Conservation (phyloP, 2,888 invertebrate species). For the Micoletzkya japonica region DNA sequence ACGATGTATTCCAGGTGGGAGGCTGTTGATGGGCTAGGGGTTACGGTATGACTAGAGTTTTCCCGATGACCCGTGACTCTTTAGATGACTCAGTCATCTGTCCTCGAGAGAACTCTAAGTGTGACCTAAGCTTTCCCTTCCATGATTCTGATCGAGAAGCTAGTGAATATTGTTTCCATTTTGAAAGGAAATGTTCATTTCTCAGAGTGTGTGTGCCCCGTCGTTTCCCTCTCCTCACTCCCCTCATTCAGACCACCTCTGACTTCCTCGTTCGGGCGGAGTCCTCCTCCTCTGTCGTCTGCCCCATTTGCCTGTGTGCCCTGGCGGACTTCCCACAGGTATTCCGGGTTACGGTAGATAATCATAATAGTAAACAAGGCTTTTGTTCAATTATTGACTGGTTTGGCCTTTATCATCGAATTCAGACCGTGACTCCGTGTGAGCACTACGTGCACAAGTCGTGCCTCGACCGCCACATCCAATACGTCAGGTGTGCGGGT, state of each 20-base stretch:
- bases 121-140: too few species aligned
- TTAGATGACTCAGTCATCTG: too few species aligned
- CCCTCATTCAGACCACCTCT: slow-evolving; percentile 26
- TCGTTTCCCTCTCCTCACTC: too few species aligned
- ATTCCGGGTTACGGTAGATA: neutral
- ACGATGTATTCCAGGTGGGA: slow-evolving; percentile 32
- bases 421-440: slow-evolving; percentile 27
- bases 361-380: too few species aligned
- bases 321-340: slow-evolving; percentile 22
- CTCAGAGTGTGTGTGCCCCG: too few species aligned
- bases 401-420: neutral
- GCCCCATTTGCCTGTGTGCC: slow-evolving; percentile 33
- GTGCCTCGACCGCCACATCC: slow-evolving; percentile 28
- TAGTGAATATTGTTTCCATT: too few species aligned
- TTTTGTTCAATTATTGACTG: too few species aligned
- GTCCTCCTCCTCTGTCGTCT: slow-evolving; percentile 19
- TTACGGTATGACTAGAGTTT: too few species aligned
- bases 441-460: slow-evolving; percentile 34
- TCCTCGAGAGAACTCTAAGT: too few species aligned
- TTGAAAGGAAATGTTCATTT: too few species aligned
- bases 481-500: slow-evolving; percentile 20
- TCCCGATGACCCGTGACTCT: too few species aligned
- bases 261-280: slow-evolving; percentile 30
- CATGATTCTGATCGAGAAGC: too few species aligned
- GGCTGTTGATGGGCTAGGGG: neutral